Base-by-base conservation (phyloP, 2,797 vertebrate genomes). In the Tapera naevia region DNA sequence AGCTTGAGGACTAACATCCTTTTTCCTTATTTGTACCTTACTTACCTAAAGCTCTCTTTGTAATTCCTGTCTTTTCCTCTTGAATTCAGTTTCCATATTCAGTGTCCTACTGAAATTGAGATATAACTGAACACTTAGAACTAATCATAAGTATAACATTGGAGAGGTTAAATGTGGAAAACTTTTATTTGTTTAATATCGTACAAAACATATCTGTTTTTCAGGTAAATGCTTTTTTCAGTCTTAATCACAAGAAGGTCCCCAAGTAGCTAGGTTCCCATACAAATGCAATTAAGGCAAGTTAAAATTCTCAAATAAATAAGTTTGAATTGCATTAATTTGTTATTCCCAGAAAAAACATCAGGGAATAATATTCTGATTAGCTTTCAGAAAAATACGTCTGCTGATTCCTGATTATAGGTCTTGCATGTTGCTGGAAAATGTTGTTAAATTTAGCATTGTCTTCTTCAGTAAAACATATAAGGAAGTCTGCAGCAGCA, bases 401-500 rank as follows among this genome's bases (percentile, higher is more conserved):
- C 13, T 67, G 14, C 22, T 57, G 27, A 12, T 48, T 43, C 30
- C 45, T 79, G 33, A 21, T 62, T 54, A 8, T 1, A 21, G 61
- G 51, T 9, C 7, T 62, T 32, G 35, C 41, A 25, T 45, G n/a
- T 4, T 2, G 8, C 27, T 14, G n/a, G 15, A 9, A n/a, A 11
- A 27, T 10, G 21, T 30, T 45, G 37, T 9, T 72, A 67, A 4
- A 0, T 53, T 48, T 22, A 3, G 13, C 35, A 6, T 17, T 11
- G 14, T 35, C 6, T 7, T 32, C 21, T 10, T 17, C 21, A 16
- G 41, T 37, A 19, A 0, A 21, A 51, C 17, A 5, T 4, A 4
- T n/a, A 35, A 23, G 35, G 9, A 37, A 8, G 39, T 2, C 25
- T 66, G 33, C 14, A 45, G 10, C 7, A 8, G 33, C 5, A 3